Conservation (phyloP, 2,113 vertebrate species). For the Albula glossodonta region DNA sequence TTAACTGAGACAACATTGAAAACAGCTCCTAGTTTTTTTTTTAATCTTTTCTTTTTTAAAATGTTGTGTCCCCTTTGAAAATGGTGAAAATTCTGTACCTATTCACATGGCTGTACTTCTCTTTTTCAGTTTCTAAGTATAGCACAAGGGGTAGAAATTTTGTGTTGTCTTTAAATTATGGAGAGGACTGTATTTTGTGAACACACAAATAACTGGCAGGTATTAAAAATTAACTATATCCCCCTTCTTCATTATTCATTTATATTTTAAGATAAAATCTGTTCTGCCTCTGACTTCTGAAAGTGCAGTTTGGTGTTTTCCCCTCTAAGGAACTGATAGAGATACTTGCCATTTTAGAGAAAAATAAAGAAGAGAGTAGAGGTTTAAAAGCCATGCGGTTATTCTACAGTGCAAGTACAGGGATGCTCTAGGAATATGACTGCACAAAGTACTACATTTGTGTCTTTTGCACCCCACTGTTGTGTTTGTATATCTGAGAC, state of each 20-base stretch:
- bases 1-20: not conserved
- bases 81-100: not conserved
- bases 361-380: conserved; percentile 18
- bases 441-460: not conserved
- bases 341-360: conserved; percentile 20
- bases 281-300: conserved; percentile 29
- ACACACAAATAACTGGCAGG: conserved; percentile 40
- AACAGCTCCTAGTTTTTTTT: not conserved
- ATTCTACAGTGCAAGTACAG: not conserved
- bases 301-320: conserved; percentile 46
- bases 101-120: not conserved
- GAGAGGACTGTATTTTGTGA: conserved; percentile 25
- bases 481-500: not conserved
- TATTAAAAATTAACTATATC: conserved; percentile 46
- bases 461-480: not conserved
- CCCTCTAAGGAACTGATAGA: not conserved
- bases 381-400: not conserved
- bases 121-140: conserved; percentile 5
- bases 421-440: not conserved
- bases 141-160: conserved; percentile 21
- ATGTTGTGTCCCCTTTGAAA: not conserved
- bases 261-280: conserved; percentile 36
- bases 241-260: conserved; percentile 44
- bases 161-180: conserved; percentile 22
- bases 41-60: too few species aligned